Base-by-base conservation (phyloP, 2,888 invertebrate genomes). In the Nysson spinosus region DNA sequence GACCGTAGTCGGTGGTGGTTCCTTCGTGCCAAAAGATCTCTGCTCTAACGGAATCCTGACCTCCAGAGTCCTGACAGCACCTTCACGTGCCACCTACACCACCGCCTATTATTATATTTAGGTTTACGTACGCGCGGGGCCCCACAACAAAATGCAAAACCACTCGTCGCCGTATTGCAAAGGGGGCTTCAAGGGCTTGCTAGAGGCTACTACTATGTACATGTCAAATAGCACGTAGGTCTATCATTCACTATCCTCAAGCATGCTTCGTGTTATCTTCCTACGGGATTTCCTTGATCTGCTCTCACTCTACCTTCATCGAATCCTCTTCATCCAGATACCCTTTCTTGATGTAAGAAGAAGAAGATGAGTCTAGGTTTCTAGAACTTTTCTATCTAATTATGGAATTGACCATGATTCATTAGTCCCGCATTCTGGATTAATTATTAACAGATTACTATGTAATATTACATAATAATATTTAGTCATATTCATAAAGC, bases 41-140 rank as follows among this genome's bases (percentile, higher is more conserved):
- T 81, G 83, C 78, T 82, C 83, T 78, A 78, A 78, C 75, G 76
- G 80, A 71, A 78, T 83, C 80, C 81, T 81, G 68, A 83, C 80
- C 44, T 82, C 85, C 81, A 84, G 80, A 81, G 78, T 80, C 84
- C 82, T 82, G 71, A 85, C 82, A 72, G 82, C 83, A 77, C 79
- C 83, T 71, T 83, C 81, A 77, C 84, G 85, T 69, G 79, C 86
- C 67, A 85, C 83, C 77, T 86, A 86, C 79, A 85, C 85, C 80
- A 86, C 86, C 67, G 83, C 85, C 80, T 86, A n/a, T n/a, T n/a
- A n/a, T n/a, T n/a, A 85, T 75, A 86, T 86, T 73, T 86, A 82
- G 80, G 77, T 79, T n/a, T 75, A 71, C 75, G 77, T 77, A 77
- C 71, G 71, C 77, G 77, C 75, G 72, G 69, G 75, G 71, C 65